A percentile compares a stretch with the other conserved stretches of the same genome.
These are phyloP conservation scores for Nanorana parkeri DNA, from an alignment of 2,113 vertebrate genomes.

Conservation along the genomic window DNA sequence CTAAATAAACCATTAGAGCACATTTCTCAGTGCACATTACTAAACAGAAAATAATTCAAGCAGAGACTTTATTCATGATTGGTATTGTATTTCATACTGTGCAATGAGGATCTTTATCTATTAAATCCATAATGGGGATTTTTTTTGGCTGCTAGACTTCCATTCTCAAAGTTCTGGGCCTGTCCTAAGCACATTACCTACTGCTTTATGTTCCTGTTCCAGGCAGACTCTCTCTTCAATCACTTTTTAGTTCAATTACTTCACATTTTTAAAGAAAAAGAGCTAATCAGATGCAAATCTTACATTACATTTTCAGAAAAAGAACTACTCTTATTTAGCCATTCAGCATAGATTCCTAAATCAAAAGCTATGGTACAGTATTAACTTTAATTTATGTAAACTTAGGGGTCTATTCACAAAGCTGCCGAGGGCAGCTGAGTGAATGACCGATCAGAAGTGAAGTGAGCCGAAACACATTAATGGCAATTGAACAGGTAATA, in stretches of 20 bases:
- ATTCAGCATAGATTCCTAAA: no score
- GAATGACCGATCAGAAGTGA: no score
- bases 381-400: no score
- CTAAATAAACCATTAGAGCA: constrained; percentile 34
- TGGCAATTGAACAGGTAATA: no score
- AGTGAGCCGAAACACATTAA: no score
- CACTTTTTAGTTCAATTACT: not conserved
- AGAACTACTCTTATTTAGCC: no score
- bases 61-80: constrained; percentile 33
- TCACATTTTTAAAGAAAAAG: not conserved
- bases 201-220: constrained; percentile 16
- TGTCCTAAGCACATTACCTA: constrained; percentile 30
- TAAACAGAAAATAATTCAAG: constrained; percentile 28
- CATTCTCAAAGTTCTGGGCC: not conserved
- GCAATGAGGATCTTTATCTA: constrained; percentile 25
- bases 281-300: no score
- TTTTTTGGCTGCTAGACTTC: constrained; percentile 7
- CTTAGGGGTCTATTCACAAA: no score
- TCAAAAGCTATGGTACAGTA: no score
- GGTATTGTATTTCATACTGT: constrained; percentile 6
- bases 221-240: not conserved
- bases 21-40: constrained; percentile 11
- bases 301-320: no score
- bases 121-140: constrained; percentile 17
- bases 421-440: no score